Evolutionary conservation across 2,797 vertebrate species (phyloP).

Genomic region (Trachurus trachurus): DNA sequence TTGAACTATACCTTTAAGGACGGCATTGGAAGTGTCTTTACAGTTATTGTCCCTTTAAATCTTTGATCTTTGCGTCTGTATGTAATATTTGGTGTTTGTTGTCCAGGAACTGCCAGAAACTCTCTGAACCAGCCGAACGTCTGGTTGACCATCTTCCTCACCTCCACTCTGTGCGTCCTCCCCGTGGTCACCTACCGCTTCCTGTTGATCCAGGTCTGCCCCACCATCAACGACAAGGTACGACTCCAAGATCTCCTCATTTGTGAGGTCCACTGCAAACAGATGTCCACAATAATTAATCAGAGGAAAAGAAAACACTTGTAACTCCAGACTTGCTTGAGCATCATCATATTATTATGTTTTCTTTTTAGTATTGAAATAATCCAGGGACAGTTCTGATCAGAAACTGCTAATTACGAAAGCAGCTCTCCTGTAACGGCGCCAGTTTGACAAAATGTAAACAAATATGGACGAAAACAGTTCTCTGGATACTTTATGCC

Average conservation of each 20-base stretch:
- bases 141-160: conserved; percentile 92
- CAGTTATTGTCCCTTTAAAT: too few species aligned
- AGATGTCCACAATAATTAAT: not conserved
- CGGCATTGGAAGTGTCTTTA: too few species aligned
- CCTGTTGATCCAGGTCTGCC: conserved; percentile 87
- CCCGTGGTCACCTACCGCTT: conserved; percentile 90
- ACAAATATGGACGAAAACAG: not conserved
- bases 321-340: not conserved
- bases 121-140: conserved; percentile 88
- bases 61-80: not conserved
- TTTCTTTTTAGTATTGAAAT: not conserved
- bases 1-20: too few species aligned
- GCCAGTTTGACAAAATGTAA: too few species aligned
- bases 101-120: conserved; percentile 91
- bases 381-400: not conserved
- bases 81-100: too few species aligned
- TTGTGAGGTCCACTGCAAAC: not conserved
- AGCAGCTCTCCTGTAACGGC: not conserved
- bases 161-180: conserved; percentile 89
- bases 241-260: not conserved
- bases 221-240: conserved; percentile 91
- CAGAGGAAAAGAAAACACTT: too few species aligned
- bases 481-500: too few species aligned
- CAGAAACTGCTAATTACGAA: not conserved
- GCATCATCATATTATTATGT: not conserved